Base-by-base conservation (phyloP, 2,797 vertebrate genomes). In the Zenarchopterus dispar region DNA sequence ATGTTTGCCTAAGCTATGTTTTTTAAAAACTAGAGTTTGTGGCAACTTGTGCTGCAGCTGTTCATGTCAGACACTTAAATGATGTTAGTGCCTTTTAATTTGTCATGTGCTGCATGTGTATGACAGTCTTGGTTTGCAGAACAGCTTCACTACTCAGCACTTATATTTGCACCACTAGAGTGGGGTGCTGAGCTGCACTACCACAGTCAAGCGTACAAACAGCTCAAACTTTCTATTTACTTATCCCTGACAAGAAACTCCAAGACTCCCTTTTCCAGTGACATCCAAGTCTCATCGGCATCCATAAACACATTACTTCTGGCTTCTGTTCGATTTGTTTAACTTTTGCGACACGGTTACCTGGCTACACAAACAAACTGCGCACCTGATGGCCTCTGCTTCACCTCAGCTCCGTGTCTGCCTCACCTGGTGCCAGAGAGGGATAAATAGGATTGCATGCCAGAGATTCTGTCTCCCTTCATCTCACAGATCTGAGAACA, bases 311-410 rank as follows among this genome's bases (percentile, higher is more conserved):
- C 48, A 31, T 2, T 47, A 5, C 0, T 5, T 50, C n/a, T 42
- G 54, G 69, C 64, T 54, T 9, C 7, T 63, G 22, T 59, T 69
- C 51, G 42, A 50, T 23, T 33, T 86, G 84, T 87, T 90, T 84
- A 69, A 47, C 69, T 82, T 62, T 28, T 54, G 10, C 4, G 10
- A 36, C 33, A 8, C 5, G 6, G 87, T 91, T 86, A 54, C 88
- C 77, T 56, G 59, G 86, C 72, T 67, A 86, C 88, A 70, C 70
- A 85, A 85, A 90, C 68, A 88, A 81, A 86, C 71, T 9, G 46
- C 36, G 48, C 66, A 82, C 81, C 78, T 83, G 83, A 62, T 26
- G 18, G 75, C 60, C 51, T 84, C 88, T 89, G 88, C 72, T 88
- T 86, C 69, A 62, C 74, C 60, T 88, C 86, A 85, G 65, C 45